Conservation (phyloP, 2,888 invertebrate species). For the Beris morrisii region DNA sequence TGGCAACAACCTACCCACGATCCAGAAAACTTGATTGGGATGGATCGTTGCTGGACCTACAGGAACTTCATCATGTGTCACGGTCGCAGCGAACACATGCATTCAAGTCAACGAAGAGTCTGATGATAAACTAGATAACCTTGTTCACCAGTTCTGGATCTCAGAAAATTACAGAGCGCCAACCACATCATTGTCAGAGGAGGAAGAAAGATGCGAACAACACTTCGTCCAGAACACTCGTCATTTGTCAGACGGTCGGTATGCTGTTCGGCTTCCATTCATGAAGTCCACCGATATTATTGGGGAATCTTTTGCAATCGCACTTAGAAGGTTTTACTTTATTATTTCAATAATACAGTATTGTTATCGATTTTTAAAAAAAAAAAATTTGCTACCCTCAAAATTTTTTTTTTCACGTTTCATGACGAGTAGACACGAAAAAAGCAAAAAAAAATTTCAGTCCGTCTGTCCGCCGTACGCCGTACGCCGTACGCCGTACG, state of each 20-base stretch:
- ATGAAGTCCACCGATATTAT: not conserved
- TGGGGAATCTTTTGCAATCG: not conserved
- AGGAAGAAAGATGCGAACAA: not conserved
- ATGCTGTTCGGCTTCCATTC: conserved; percentile 5
- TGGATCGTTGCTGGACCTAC: conserved; percentile 7
- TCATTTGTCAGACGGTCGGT: not conserved
- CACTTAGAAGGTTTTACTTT: not conserved
- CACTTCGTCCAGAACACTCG: not conserved
- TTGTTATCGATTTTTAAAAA: no score
- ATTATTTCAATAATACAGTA: no score
- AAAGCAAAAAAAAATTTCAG: no score
- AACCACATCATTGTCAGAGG: not conserved
- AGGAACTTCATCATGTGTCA: not conserved
- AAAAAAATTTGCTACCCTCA: no score
- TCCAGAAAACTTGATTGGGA: conserved; percentile 26
- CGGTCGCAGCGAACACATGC: not conserved
- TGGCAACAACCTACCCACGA: conserved; percentile 8
- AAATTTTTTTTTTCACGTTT: no score
- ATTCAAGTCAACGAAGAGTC: no score
- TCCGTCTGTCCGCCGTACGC: no score
- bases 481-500: no score
- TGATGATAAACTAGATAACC: not conserved
- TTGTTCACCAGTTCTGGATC: not conserved
- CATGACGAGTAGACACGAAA: no score
- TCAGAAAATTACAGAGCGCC: not conserved